Base-by-base conservation (phyloP, 2,113 vertebrate species). In the Vireo altiloquus region DNA sequence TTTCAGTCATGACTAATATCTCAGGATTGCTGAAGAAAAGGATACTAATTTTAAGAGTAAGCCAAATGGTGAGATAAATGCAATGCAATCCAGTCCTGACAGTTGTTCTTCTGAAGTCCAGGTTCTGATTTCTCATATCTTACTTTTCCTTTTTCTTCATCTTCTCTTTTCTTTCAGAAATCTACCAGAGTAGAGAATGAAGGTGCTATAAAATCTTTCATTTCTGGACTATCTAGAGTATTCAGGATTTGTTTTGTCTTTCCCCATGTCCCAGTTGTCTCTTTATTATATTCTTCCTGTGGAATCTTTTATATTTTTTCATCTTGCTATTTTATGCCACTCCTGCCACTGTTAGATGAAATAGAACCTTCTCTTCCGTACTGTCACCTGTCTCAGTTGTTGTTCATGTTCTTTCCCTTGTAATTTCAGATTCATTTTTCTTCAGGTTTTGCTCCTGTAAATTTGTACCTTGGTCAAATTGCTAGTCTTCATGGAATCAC, bases 11-110 rank as follows among this genome's bases (percentile, higher is more conserved):
- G 66, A 69, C 66, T 95, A 61, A 28, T 57, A 53, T 46, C 33
- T 86, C 35, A 60, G 72, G 60, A 78, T 92, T 68, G 69, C 82
- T 91, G 65, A 88, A 90, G 71, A 78, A 63, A 93, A 93, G 63
- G 28, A 57, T 77, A 46, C 44, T 86, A 74, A 81, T 52, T 75
- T 60, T 57, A 84, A 77, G 33, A 61, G 44, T 77, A 92, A 92
- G 31, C 16, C 53, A 71, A 75, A 87, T 52, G 37, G 40, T 7
- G 8, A 86, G 44, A 81, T 89, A 87, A 91, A 71, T 1, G 3
- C 47, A 35, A 20, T 53, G 16, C 37, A 60, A 6, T 44, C 20
- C 39, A 66, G 24, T 80, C 19, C n/a, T 66, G 71, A 54, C 39
- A 90, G 52, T 66, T 65, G 24, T 77, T 69, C 31, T 46, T 81